Conservation (phyloP, 2,888 invertebrate species). For the Dryobotodes eremita region DNA sequence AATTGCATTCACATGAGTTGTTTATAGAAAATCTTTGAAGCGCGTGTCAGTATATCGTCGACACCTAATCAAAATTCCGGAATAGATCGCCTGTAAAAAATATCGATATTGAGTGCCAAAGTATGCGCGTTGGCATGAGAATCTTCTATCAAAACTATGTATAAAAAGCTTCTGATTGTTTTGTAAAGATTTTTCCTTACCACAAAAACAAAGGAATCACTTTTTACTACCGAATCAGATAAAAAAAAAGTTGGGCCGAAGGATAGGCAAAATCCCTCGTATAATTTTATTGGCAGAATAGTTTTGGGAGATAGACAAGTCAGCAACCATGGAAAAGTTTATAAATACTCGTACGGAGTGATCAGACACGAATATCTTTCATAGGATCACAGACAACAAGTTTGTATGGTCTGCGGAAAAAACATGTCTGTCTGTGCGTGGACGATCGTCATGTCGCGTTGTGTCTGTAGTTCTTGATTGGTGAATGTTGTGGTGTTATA, state of each 20-base stretch:
- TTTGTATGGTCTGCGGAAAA: not conserved
- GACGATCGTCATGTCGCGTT: not conserved
- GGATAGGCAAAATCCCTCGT: constrained; percentile 13
- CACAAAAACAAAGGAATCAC: constrained; percentile 14
- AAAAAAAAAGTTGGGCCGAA: constrained; percentile 24
- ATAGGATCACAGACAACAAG: not conserved
- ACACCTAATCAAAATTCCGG: constrained; percentile 41
- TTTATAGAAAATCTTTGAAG: constrained; percentile 14
- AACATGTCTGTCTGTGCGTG: not conserved
- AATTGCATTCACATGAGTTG: constrained; percentile 29
- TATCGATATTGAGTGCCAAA: constrained; percentile 22
- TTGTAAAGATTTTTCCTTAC: not conserved
- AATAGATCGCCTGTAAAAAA: constrained; percentile 49
- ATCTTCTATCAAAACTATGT: not conserved
- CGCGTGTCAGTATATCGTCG: constrained; percentile 20
- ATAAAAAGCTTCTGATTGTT: not conserved
- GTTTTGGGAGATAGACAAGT: constrained; percentile 20
- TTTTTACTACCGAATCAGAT: constrained; percentile 27
- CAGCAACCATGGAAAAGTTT: constrained; percentile 12
- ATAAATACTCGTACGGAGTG: constrained; percentile 11
- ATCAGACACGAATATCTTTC: not conserved
- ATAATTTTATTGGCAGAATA: constrained; percentile 35
- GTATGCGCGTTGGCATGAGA: not conserved
- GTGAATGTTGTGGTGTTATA: not conserved
- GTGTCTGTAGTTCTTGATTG: not conserved